phyloP scores from a whole-genome alignment of 2,797 vertebrate genomes.

The Lepus townsendii region DNA sequence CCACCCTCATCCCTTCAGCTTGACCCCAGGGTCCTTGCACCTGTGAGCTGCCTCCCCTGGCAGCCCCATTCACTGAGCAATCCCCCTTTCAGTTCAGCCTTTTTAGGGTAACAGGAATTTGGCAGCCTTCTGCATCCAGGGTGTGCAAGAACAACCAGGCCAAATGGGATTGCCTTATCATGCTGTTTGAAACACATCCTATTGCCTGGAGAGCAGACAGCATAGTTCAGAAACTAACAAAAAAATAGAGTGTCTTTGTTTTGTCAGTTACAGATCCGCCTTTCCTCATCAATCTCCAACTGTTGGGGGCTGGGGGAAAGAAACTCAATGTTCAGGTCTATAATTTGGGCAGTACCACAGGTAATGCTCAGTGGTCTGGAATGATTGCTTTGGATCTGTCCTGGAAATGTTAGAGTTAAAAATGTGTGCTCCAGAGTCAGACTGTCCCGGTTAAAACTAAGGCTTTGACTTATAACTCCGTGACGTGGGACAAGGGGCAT shows the following conservation, averaged over 20 bases:
- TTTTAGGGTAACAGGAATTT: background rate
- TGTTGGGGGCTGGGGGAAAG: background rate
- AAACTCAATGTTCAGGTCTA: background rate
- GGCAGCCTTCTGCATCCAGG: background rate
- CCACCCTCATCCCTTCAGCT: background rate
- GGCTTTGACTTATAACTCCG: background rate
- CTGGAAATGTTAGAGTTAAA: background rate
- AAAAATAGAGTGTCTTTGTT: slow-evolving; percentile 60
- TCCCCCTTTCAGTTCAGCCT: background rate
- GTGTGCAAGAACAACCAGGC: background rate
- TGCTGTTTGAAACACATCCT: background rate
- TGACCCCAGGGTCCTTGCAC: background rate
- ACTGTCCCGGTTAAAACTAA: background rate
- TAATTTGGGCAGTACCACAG: slow-evolving; percentile 2
- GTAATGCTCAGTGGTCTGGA: background rate
- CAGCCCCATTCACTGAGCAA: background rate
- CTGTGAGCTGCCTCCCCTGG: background rate
- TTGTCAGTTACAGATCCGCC: slow-evolving; percentile 46
- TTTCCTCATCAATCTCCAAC: background rate
- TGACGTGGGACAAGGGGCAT: background rate
- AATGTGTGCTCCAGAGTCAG: background rate
- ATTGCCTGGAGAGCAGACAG: background rate
- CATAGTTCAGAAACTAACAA: background rate
- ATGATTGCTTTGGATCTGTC: background rate
- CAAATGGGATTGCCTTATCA: background rate